A percentile compares a stretch with the other conserved stretches of the same genome.
These are phyloP conservation scores for Achatina immaculata DNA, from an alignment of 1,140 invertebrate species.

Conservation along the genomic window DNA sequence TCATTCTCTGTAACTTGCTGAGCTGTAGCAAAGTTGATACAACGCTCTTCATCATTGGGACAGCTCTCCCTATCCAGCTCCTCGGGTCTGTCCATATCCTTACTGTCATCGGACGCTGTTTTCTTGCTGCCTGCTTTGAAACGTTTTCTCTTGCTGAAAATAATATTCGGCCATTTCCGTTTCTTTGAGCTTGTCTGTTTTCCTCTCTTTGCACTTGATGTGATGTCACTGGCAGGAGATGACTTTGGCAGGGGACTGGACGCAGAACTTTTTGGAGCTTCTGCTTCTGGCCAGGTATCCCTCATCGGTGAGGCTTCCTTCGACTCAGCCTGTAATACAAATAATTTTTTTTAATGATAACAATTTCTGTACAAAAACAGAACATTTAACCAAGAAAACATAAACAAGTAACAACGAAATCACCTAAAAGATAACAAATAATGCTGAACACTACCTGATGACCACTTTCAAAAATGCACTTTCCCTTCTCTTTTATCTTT, in stretches of 20 bases:
- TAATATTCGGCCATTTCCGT: slow-evolving; percentile 1
- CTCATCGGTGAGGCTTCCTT: slow-evolving; percentile 25
- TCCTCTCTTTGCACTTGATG: background rate
- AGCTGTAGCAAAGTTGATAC: background rate
- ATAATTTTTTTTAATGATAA: too few species aligned
- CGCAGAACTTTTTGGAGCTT: background rate
- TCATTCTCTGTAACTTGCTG: background rate
- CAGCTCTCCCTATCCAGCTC: background rate
- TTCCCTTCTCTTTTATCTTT: too few species aligned
- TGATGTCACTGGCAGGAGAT: too few species aligned
- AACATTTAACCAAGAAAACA: too few species aligned
- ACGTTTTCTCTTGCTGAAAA: slow-evolving; percentile 8
- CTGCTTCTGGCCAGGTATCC: background rate
- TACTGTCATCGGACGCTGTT: background rate
- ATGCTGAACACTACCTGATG: too few species aligned
- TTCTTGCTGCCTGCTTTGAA: slow-evolving; percentile 11
- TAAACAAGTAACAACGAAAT: too few species aligned
- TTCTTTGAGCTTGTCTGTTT: slow-evolving; percentile 17
- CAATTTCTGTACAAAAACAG: too few species aligned
- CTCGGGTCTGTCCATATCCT: background rate
- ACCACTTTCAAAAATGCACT: too few species aligned
- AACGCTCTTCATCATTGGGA: background rate
- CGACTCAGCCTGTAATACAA: slow-evolving; percentile 26
- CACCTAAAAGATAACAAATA: too few species aligned
- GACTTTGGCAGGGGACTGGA: background rate